Conservation (phyloP, 1,140 invertebrate species). For the Diorhabda carinulata region DNA sequence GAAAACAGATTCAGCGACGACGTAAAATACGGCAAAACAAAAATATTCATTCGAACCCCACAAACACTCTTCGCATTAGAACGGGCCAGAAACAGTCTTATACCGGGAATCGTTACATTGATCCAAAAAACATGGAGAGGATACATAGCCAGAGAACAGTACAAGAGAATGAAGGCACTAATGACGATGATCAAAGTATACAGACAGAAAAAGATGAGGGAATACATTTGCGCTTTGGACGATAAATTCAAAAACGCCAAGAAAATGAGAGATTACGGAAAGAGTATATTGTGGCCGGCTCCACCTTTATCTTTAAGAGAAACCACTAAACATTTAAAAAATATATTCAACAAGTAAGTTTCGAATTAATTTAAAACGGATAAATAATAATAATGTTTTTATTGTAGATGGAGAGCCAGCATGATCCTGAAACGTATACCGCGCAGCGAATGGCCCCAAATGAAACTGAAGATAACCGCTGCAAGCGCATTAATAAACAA, state of each 20-base stretch:
- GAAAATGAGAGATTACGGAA: slow-evolving; percentile 69
- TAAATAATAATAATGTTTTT: not conserved
- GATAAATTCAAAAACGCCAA: slow-evolving; percentile 58
- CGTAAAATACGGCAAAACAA: slow-evolving; percentile 91
- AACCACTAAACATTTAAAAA: slow-evolving; percentile 58
- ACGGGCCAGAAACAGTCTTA: slow-evolving; percentile 71
- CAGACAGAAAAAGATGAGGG: slow-evolving; percentile 76
- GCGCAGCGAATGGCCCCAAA: slow-evolving; percentile 78
- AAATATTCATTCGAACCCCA: slow-evolving; percentile 90
- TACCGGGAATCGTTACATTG: slow-evolving; percentile 85
- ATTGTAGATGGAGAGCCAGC: slow-evolving; percentile 75
- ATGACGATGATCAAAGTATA: slow-evolving; percentile 79
- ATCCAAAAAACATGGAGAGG: slow-evolving; percentile 92
- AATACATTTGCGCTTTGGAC: slow-evolving; percentile 70
- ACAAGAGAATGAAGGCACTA: slow-evolving; percentile 81
- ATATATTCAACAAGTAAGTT: slow-evolving; percentile 62
- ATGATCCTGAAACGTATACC: slow-evolving; percentile 82
- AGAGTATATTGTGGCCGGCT: slow-evolving; percentile 74
- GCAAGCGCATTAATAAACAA: slow-evolving; percentile 72
- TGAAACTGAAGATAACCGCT: slow-evolving; percentile 76
- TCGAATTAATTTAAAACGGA: too few relatives aligned
- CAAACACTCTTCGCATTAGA: slow-evolving; percentile 86
- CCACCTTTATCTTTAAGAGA: slow-evolving; percentile 64
- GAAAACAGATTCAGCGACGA: slow-evolving; percentile 76
- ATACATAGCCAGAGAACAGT: slow-evolving; percentile 70